Evolutionary conservation across 2,888 invertebrate species (phyloP).

Genomic region (Pristionchus japonicus): DNA sequence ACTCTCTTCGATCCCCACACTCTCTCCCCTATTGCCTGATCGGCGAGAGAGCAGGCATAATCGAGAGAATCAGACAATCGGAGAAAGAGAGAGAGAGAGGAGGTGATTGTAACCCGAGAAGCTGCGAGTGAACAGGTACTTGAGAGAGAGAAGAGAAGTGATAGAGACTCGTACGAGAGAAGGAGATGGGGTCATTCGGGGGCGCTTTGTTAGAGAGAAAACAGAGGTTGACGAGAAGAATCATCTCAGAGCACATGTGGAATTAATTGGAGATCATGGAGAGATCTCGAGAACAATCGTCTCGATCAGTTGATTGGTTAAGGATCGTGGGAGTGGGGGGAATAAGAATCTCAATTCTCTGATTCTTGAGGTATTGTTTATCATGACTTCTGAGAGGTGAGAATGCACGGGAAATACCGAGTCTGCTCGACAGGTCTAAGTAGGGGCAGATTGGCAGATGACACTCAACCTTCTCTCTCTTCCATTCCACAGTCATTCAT

Average conservation of each 20-base stretch:
- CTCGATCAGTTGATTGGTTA: neutral
- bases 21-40: no score
- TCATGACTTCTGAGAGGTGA: no score
- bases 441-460: neutral
- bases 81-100: neutral
- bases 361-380: no score
- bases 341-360: no score
- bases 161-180: neutral
- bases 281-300: neutral
- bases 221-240: neutral
- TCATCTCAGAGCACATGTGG: neutral
- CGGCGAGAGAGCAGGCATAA: neutral
- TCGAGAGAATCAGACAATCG: no score
- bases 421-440: neutral
- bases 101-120: slow-evolving; percentile 38
- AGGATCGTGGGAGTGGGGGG: neutral
- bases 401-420: neutral
- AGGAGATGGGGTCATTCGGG: slow-evolving; percentile 21
- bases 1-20: no score
- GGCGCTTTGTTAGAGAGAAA: neutral
- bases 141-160: neutral
- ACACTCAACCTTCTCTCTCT: neutral
- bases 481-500: slow-evolving; percentile 33
- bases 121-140: slow-evolving; percentile 41
- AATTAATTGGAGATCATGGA: neutral